These are phyloP conservation scores for Rhagoletis zephyria DNA, from an alignment of 1,140 invertebrate genomes.

Conservation along the genomic window DNA sequence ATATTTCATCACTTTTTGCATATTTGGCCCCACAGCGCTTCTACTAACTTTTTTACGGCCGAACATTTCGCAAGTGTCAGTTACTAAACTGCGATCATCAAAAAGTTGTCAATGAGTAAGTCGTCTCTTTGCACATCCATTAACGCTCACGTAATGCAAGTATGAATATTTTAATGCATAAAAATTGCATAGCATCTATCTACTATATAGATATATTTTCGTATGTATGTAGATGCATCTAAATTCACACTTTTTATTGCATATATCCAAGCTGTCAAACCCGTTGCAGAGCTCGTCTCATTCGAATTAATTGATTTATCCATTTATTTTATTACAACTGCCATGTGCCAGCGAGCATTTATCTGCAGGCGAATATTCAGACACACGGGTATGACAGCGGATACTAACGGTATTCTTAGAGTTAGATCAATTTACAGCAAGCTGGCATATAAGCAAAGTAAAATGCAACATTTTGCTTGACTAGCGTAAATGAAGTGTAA, in stretches of 20 bases:
- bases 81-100: not conserved
- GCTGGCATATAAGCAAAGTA: not conserved
- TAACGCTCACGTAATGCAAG: not conserved
- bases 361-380: no score
- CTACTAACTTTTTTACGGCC: no score
- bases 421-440: not conserved
- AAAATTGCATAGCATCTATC: no score
- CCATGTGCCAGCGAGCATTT: not conserved
- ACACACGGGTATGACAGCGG: not conserved
- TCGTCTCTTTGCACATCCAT: not conserved
- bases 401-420: not conserved
- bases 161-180: not conserved
- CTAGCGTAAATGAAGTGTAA: not conserved
- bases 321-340: conserved; percentile 20
- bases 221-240: not conserved
- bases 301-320: conserved; percentile 21
- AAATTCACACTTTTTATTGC: conserved; percentile 17
- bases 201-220: no score
- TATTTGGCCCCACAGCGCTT: no score
- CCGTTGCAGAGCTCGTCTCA: conserved; percentile 7
- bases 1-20: no score
- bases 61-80: not conserved
- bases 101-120: not conserved
- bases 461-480: no score
- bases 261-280: conserved; percentile 1